A percentile compares a stretch with the other conserved stretches of the same genome.
These are phyloP conservation scores for Ips nitidus DNA, from an alignment of 1,140 invertebrate genomes.

Conservation along the genomic window DNA sequence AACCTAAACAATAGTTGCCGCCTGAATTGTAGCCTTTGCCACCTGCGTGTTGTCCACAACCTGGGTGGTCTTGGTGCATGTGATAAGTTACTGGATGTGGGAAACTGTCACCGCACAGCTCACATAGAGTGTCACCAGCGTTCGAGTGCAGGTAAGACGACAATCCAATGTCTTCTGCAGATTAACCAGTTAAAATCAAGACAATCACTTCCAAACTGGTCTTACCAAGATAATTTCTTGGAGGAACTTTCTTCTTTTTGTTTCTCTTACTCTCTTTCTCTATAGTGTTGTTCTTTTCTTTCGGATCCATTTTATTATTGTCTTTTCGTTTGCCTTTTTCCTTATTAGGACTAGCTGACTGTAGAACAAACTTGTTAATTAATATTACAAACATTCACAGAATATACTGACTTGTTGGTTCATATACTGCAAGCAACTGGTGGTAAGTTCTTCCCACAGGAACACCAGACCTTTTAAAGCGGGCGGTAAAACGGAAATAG, in stretches of 20 bases:
- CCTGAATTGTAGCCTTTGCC: constrained; percentile 87
- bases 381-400: not conserved
- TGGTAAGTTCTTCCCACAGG: constrained; percentile 87
- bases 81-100: constrained; percentile 87
- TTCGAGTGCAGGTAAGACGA: constrained; percentile 42
- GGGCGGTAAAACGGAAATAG: constrained; percentile 76
- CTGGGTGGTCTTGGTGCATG: constrained; percentile 86
- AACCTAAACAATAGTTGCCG: constrained; percentile 82
- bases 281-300: constrained; percentile 54
- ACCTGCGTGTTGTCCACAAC: constrained; percentile 83
- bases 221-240: constrained; percentile 48
- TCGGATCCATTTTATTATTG: constrained; percentile 46
- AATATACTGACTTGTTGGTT: constrained; percentile 56
- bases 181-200: not conserved
- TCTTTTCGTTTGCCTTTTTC: constrained; percentile 53
- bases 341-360: constrained; percentile 52
- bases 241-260: constrained; percentile 59
- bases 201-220: constrained; percentile 37
- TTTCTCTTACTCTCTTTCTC: constrained; percentile 59
- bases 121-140: constrained; percentile 70
- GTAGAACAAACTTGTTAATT: not conserved
- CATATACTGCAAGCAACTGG: constrained; percentile 67
- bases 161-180: constrained; percentile 44
- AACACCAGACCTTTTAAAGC: constrained; percentile 80
- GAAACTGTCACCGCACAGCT: constrained; percentile 80